Conservation (phyloP, 2,888 invertebrate genomes). For the Prostheceraeus crozeri region DNA sequence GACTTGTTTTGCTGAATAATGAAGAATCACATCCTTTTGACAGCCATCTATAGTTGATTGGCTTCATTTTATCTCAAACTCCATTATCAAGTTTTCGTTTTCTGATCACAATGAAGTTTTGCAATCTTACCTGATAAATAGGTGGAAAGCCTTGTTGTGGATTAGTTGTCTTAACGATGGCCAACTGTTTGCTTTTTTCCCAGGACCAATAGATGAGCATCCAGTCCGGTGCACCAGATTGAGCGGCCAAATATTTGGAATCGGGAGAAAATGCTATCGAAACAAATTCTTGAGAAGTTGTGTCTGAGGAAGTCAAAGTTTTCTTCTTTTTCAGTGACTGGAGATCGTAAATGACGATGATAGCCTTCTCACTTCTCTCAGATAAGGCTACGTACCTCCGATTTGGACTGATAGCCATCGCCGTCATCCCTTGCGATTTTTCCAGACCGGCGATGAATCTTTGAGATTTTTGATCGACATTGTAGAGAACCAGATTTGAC, state of each 20-base stretch:
- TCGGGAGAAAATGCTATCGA: conserved; percentile 73
- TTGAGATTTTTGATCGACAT: conserved; percentile 58
- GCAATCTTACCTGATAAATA: too few species aligned
- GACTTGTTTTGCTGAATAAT: too few species aligned
- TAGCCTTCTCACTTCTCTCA: conserved; percentile 53
- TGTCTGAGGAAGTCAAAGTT: conserved; percentile 54
- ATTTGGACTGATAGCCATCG: conserved; percentile 57
- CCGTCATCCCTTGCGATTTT: conserved; percentile 57
- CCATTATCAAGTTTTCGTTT: too few species aligned
- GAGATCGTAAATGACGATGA: conserved; percentile 58
- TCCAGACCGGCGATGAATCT: conserved; percentile 58
- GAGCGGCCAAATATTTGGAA: conserved; percentile 69
- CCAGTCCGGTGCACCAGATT: conserved; percentile 77
- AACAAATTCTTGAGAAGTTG: conserved; percentile 63
- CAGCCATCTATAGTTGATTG: too few species aligned
- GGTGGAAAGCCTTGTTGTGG: too few species aligned
- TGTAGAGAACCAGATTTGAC: conserved; percentile 57
- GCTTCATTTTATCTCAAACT: too few species aligned
- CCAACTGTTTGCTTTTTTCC: conserved; percentile 73
- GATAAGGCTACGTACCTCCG: conserved; percentile 57
- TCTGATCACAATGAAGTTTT: too few species aligned
- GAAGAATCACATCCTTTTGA: too few species aligned
- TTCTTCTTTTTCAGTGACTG: conserved; percentile 57
- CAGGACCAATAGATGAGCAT: conserved; percentile 71
- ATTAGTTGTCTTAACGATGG: conserved; percentile 67